phyloP scores from a whole-genome alignment of 2,797 vertebrate species.

The Petrocephalus schoutedeni region DNA sequence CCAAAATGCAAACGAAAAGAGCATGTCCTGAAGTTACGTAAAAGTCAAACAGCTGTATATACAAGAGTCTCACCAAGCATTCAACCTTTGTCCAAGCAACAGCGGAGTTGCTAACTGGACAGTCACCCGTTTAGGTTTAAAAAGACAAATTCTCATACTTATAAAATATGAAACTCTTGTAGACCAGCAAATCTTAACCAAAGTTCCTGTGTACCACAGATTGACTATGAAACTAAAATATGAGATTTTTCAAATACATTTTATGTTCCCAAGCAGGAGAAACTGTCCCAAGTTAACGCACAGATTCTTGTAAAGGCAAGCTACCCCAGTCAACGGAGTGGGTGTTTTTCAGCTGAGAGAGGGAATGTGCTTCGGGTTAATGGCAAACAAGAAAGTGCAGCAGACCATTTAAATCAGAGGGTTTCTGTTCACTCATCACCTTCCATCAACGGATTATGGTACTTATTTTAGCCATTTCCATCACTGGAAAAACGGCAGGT shows the following conservation, averaged over 20 bases:
- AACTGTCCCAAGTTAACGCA: neutral
- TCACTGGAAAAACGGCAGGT: neutral
- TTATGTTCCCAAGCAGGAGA: neutral
- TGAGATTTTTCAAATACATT: neutral
- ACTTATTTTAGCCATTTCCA: neutral
- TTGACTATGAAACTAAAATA: neutral
- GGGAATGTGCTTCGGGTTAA: neutral
- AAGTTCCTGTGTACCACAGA: neutral
- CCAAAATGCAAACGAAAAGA: neutral
- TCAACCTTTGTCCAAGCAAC: too few relatives aligned
- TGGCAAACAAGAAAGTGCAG: neutral
- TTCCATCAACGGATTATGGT: neutral
- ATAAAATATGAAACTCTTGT: neutral
- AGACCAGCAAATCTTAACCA: too few relatives aligned
- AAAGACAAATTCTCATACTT: neutral
- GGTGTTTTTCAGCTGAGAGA: neutral
- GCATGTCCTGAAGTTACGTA: neutral
- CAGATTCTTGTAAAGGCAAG: neutral
- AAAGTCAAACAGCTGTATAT: neutral
- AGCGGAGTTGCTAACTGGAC: too few relatives aligned
- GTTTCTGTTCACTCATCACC: neutral
- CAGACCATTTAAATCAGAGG: neutral
- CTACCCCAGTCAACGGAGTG: neutral
- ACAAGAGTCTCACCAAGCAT: neutral
- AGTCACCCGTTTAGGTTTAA: neutral